These are phyloP conservation scores for Tokudaia muenninki DNA, from an alignment of 2,797 vertebrate species.

Conservation along the genomic window DNA sequence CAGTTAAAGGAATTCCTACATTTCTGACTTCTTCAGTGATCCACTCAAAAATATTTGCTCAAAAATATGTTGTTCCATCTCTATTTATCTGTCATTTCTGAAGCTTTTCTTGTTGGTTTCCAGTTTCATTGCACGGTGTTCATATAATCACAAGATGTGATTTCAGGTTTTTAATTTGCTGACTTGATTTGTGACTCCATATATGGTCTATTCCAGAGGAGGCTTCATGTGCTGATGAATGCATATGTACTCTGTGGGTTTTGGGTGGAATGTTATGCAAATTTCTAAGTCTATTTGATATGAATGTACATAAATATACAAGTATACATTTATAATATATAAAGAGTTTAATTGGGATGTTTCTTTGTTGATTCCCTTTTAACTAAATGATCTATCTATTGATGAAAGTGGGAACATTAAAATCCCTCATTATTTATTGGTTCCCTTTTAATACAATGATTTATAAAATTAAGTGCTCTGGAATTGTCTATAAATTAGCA, in stretches of 20 bases:
- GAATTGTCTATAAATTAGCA: not conserved
- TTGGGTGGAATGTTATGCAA: not conserved
- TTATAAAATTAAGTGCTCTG: not conserved
- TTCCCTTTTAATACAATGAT: not conserved
- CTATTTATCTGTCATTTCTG: not conserved
- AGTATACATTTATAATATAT: not conserved
- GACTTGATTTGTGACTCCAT: not conserved
- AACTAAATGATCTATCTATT: not conserved
- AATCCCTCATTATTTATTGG: not conserved
- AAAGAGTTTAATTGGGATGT: not conserved
- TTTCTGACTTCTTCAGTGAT: too few relatives aligned
- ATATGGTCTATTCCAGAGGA: not conserved
- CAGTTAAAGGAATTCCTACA: not conserved
- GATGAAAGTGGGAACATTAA: not conserved
- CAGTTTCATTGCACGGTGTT: not conserved
- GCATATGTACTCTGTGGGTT: not conserved
- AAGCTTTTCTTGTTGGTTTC: not conserved
- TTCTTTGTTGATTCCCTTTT: not conserved
- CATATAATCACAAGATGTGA: not conserved
- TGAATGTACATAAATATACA: not conserved
- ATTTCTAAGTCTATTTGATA: not conserved
- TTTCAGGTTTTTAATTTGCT: not conserved
- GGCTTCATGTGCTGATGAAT: not conserved
- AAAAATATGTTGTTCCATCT: not conserved
- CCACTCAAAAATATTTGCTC: too few relatives aligned